Base-by-base conservation (phyloP, 2,797 vertebrate genomes). In the Amblyraja radiata region DNA sequence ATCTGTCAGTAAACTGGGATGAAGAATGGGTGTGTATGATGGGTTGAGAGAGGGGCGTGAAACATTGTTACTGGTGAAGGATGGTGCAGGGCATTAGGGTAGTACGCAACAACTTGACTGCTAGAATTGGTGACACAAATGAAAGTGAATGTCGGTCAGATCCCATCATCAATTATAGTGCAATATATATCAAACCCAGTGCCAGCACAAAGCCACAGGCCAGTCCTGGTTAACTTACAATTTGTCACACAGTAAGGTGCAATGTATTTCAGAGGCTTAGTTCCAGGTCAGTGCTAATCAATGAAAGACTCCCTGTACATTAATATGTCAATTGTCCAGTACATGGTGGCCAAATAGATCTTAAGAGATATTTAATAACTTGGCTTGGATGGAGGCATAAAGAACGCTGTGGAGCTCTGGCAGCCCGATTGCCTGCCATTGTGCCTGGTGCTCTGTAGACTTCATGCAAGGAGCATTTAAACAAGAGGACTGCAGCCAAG, bases 81-180 rank as follows among this genome's bases (percentile, higher is more conserved):
- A 13, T 46, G 46, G 46, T 46, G 46, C n/a, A 54, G 16, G 54
- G 81, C 54, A 58, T 84, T 84, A 28, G 46, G 13, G 13, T 25
- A 83, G 46, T 14, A 25, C 54, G 84, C 25, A 84, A 13, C 54
- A 61, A 84, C 58, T 61, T 61, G 81, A 11, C 81, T 58, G 81
- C 61, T 84, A 28, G 54, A 84, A 61, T 61, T 54, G 23, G 54
- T 58, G 54, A 84, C 25, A 84, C 10, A 84, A 58, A 54, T 1
- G 25, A 61, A 61, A 28, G 81, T 58, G 25, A 84, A 84, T 84
- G 81, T 84, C 61, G 81, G 81, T 61, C 54, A 84, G 81, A 84
- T 10, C n/a, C 54, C 81, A 84, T 84, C 81, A 61, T 84, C 54
- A 58, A 61, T 84, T 84, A 84, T 13, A 84, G 23, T 84, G 81